Conservation (phyloP, 2,888 invertebrate species). For the Xestia c-nigrum region DNA sequence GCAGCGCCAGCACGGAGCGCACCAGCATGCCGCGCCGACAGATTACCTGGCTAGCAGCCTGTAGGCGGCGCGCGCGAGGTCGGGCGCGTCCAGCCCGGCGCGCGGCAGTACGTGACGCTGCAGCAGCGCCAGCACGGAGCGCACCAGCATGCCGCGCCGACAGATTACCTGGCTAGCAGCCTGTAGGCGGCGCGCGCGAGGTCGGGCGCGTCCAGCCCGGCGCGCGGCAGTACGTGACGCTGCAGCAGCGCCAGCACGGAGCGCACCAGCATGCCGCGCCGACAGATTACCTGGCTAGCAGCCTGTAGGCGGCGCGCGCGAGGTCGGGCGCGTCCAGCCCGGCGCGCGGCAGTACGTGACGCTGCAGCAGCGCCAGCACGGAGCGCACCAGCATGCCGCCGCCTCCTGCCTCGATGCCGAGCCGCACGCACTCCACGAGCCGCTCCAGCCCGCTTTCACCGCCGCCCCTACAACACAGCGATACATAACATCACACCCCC, state of each 20-base stretch:
- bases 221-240: conserved; percentile 17
- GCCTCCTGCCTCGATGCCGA: conserved; percentile 88
- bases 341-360: conserved; percentile 81
- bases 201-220: conserved; percentile 51
- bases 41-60: conserved; percentile 18
- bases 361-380: conserved; percentile 82
- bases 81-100: conserved; percentile 46
- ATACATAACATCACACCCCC: not conserved
- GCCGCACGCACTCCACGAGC: conserved; percentile 87
- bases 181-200: conserved; percentile 33
- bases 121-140: conserved; percentile 81
- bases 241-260: conserved; percentile 66
- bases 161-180: conserved; percentile 18
- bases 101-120: conserved; percentile 81
- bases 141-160: conserved; percentile 67
- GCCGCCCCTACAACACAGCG: conserved; percentile 80
- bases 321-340: conserved; percentile 77
- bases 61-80: conserved; percentile 41
- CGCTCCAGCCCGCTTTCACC: conserved; percentile 90
- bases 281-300: conserved; percentile 78
- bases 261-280: conserved; percentile 57
- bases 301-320: conserved; percentile 82
- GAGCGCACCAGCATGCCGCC: conserved; percentile 85
- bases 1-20: conserved; percentile 82
- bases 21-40: conserved; percentile 61